phyloP scores from a whole-genome alignment of 2,113 vertebrate genomes.

The Ciconia stormi region DNA sequence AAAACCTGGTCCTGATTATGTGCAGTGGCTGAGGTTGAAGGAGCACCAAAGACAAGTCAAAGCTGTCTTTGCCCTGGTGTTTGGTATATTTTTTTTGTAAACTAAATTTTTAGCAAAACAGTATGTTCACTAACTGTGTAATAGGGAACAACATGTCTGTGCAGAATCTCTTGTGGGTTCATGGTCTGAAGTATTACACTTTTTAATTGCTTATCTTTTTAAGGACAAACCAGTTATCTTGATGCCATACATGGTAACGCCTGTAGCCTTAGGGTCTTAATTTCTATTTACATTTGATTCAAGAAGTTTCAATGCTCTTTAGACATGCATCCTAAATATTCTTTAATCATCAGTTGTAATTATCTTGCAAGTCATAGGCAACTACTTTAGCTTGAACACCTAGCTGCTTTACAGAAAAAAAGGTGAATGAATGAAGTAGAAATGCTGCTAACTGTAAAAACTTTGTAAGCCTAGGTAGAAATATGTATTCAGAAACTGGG shows the following conservation, averaged over 20 bases:
- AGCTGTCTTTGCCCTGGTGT: background rate
- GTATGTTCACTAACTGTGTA: background rate
- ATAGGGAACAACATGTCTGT: background rate
- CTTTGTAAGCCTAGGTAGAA: background rate
- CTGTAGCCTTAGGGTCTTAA: background rate
- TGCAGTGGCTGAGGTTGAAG: background rate
- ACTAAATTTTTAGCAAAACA: background rate
- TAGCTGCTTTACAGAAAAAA: background rate
- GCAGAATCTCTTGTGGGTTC: background rate
- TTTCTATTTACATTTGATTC: constrained; percentile 17
- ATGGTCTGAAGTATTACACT: background rate
- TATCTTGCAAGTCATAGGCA: background rate
- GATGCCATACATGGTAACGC: background rate
- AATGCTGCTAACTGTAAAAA: background rate
- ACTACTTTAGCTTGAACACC: background rate
- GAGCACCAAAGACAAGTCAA: background rate
- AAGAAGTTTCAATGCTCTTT: background rate
- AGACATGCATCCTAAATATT: background rate
- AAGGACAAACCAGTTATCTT: background rate
- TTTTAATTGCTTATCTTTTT: background rate
- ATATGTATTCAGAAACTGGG: background rate
- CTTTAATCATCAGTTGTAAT: constrained; percentile 1
- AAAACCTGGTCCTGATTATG: background rate
- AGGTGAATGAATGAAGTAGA: background rate
- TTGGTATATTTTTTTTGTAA: background rate